phyloP scores from a whole-genome alignment of 2,888 invertebrate species.

The Anodontia alba region DNA sequence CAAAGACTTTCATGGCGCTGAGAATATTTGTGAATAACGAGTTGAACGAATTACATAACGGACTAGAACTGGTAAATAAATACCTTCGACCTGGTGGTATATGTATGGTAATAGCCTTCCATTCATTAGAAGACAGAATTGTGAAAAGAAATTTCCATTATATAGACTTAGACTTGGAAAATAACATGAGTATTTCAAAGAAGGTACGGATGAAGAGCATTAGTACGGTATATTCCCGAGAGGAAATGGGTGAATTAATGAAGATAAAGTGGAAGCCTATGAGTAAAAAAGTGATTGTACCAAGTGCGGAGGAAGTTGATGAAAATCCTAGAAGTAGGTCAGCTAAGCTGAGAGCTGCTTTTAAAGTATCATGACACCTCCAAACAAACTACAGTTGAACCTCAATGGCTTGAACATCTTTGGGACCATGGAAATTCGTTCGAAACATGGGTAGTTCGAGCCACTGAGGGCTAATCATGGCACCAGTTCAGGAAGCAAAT shows the following conservation, averaged over 20 bases:
- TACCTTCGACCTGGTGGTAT: constrained; percentile 92
- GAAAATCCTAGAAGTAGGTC: constrained; percentile 94
- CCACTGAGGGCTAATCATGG: too few species aligned
- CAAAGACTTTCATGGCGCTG: constrained; percentile 96
- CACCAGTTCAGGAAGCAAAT: too few species aligned
- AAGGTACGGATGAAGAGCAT: constrained; percentile 87
- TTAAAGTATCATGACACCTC: constrained; percentile 86
- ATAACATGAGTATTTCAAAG: constrained; percentile 60
- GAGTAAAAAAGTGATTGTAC: constrained; percentile 92
- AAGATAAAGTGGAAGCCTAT: constrained; percentile 90
- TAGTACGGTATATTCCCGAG: constrained; percentile 87
- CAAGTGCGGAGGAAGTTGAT: constrained; percentile 90
- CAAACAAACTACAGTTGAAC: too few species aligned
- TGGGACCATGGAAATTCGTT: too few species aligned
- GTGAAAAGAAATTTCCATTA: constrained; percentile 93
- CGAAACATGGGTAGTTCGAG: too few species aligned
- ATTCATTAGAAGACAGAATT: constrained; percentile 96
- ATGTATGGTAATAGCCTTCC: constrained; percentile 94
- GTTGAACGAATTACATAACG: constrained; percentile 96
- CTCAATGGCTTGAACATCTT: too few species aligned
- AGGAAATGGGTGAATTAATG: constrained; percentile 88
- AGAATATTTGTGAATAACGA: constrained; percentile 98
- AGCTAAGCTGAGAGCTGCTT: constrained; percentile 94
- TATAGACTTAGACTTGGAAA: constrained; percentile 76
- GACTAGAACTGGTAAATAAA: constrained; percentile 90